Percentiles rank a stretch among this genome's conserved stretches.
Conservation (phyloP, 64 coral and sea anemone genomes). For the Stichodactyla mertensii region DNA sequence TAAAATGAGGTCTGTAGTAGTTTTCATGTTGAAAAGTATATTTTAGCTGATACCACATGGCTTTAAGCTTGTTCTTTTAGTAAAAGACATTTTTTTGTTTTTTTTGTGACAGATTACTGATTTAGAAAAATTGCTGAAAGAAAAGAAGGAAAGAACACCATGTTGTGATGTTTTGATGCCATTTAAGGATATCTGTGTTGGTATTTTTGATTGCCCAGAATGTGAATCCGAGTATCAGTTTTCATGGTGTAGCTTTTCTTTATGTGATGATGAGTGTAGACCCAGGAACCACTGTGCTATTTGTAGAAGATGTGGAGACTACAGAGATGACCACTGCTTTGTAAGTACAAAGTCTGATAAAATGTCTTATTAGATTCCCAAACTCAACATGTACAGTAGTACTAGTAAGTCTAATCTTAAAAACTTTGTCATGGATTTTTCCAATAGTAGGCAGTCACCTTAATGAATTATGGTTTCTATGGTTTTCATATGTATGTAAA, state of each 20-base stretch:
- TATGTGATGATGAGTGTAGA: conserved; percentile 45
- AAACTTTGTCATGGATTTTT: no score
- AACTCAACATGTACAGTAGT: no score
- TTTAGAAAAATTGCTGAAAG: background rate
- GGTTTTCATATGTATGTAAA: no score
- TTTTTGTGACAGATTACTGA: conserved; percentile 1
- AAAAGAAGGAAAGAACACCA: background rate
- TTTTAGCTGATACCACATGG: background rate
- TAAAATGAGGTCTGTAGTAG: no score
- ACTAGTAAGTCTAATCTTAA: no score
- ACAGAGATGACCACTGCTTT: conserved; percentile 44
- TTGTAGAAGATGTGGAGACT: conserved; percentile 42
- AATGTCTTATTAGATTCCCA: no score
- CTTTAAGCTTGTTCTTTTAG: background rate
- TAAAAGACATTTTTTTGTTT: background rate
- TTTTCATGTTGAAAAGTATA: no score
- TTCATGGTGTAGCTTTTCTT: conserved; percentile 20
- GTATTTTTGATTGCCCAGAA: conserved; percentile 27
- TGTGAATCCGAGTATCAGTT: conserved; percentile 31
- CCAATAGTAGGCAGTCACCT: no score
- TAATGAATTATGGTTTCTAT: no score
- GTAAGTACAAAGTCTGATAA: conserved; percentile 23
- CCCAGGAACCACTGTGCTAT: conserved; percentile 43
- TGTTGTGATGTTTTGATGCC: conserved; percentile 26
- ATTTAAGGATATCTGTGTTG: conserved; percentile 27